A percentile compares a stretch with the other conserved stretches of the same genome.
Evolutionary conservation across 1,140 invertebrate genomes (phyloP).

Genomic region (Camponotus vicinus): DNA sequence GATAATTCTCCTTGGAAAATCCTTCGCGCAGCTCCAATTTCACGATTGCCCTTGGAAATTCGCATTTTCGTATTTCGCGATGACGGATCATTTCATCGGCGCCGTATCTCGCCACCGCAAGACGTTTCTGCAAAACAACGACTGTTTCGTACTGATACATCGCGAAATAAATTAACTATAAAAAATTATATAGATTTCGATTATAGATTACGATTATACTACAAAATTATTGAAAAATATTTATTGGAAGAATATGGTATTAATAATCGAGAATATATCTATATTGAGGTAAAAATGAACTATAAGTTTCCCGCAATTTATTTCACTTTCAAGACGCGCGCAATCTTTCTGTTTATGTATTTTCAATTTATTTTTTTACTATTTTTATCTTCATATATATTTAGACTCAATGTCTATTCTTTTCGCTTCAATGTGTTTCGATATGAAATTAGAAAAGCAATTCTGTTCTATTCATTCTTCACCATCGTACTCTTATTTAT

Average conservation of each 20-base stretch:
- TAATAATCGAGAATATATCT: neutral
- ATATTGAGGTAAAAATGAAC: neutral
- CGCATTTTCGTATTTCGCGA: slow-evolving; percentile 35
- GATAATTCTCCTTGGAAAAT: slow-evolving; percentile 52
- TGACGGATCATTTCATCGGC: slow-evolving; percentile 1
- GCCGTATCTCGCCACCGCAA: neutral
- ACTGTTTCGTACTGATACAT: neutral
- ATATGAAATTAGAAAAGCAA: too few species aligned
- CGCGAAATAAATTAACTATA: neutral
- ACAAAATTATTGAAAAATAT: neutral
- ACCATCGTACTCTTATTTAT: too few species aligned
- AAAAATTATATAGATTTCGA: slow-evolving; percentile 10
- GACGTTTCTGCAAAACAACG: slow-evolving; percentile 9
- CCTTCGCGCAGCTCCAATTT: slow-evolving; percentile 45
- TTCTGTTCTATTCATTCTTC: too few species aligned
- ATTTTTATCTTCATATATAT: neutral
- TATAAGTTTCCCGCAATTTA: neutral
- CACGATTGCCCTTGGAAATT: slow-evolving; percentile 39
- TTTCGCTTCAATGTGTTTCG: too few species aligned
- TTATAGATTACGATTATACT: too few species aligned
- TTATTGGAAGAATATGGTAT: neutral
- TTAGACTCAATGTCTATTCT: too few species aligned
- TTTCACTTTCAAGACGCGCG: neutral
- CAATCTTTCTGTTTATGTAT: neutral
- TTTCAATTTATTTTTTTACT: neutral